These are phyloP conservation scores for Rhabdomys dilectus DNA, from an alignment of 2,113 vertebrate species.

Conservation along the genomic window DNA sequence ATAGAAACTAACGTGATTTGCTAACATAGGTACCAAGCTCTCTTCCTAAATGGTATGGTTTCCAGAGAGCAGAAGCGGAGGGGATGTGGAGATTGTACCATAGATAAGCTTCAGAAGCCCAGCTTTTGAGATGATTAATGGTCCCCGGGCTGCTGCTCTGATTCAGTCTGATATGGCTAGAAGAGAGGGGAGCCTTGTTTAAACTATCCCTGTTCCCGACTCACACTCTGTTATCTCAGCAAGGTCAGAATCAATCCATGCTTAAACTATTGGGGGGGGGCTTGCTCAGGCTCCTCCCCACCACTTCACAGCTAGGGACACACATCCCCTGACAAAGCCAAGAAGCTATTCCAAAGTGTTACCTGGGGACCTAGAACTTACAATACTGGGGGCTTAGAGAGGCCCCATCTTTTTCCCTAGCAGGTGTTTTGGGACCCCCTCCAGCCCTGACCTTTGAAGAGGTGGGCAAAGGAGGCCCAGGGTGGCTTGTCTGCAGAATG, in stretches of 20 bases:
- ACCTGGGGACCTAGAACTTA: background rate
- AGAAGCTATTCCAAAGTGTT: background rate
- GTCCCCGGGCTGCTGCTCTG: background rate
- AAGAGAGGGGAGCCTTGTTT: slow-evolving; percentile 12
- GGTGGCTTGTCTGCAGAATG: slow-evolving; percentile 20
- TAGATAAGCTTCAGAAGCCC: slow-evolving; percentile 58
- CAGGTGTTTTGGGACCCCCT: background rate
- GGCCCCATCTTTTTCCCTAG: background rate
- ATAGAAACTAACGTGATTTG: background rate
- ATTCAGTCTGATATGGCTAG: background rate
- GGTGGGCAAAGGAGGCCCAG: slow-evolving; percentile 14
- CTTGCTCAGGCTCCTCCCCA: background rate
- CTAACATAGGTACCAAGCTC: slow-evolving; percentile 25
- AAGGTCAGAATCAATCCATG: background rate
- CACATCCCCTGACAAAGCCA: background rate
- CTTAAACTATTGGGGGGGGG: background rate
- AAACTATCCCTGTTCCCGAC: background rate
- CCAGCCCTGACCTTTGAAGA: slow-evolving; percentile 1
- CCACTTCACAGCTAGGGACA: background rate
- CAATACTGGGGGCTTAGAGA: background rate
- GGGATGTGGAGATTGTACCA: background rate
- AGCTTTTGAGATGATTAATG: slow-evolving; percentile 59
- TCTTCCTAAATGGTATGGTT: slow-evolving; percentile 53
- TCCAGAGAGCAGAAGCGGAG: slow-evolving; percentile 53
- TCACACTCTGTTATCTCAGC: slow-evolving; percentile 32